Evolutionary conservation across 2,888 invertebrate genomes (phyloP).

Genomic region (Gasteruption jaculator): DNA sequence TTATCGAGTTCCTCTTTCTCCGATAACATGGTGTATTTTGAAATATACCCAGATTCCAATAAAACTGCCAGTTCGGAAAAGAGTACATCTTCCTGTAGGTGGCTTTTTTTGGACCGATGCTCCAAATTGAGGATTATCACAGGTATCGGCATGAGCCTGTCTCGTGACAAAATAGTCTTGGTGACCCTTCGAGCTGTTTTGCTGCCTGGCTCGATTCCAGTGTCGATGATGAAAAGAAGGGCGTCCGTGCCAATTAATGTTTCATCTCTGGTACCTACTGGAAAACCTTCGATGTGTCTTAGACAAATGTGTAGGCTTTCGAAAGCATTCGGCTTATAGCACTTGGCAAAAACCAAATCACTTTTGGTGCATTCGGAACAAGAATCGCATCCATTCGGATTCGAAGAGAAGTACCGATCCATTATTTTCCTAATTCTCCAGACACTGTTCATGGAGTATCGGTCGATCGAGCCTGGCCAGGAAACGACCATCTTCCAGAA

Average conservation of each 20-base stretch:
- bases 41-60: constrained; percentile 39
- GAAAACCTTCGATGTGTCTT: constrained; percentile 37
- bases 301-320: constrained; percentile 43
- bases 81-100: no score
- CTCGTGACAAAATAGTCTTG: constrained; percentile 35
- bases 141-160: constrained; percentile 41
- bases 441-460: no score
- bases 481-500: constrained; percentile 64
- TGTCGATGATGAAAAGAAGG: constrained; percentile 38
- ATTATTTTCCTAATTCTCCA: constrained; percentile 55
- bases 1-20: no score
- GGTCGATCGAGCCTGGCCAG: constrained; percentile 55
- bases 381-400: no score
- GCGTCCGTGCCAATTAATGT: constrained; percentile 39
- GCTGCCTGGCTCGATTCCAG: constrained; percentile 32
- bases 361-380: no score
- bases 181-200: constrained; percentile 35
- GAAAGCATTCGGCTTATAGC: constrained; percentile 34
- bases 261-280: constrained; percentile 31
- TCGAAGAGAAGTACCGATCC: constrained; percentile 51
- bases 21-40: constrained; percentile 36
- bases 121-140: constrained; percentile 38
- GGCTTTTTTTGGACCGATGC: no score
- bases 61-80: constrained; percentile 31
- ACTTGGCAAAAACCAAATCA: constrained; percentile 40